Percentiles rank a stretch among this genome's conserved stretches.
Evolutionary conservation across 1,140 invertebrate species (phyloP).

Genomic region (Drosophila melanica): DNA sequence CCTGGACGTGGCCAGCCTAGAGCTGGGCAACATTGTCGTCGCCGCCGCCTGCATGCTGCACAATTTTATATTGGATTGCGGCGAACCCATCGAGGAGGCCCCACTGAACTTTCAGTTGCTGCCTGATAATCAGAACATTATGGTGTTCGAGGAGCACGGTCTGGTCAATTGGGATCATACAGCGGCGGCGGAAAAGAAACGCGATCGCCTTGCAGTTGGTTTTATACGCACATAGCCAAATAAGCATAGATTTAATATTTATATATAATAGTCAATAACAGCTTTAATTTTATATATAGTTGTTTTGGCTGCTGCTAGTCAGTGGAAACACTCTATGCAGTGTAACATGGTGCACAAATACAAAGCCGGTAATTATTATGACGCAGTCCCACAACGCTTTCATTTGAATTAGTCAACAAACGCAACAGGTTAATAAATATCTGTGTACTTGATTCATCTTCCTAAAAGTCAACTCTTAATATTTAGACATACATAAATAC

Average conservation of each 20-base stretch:
- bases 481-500: no score
- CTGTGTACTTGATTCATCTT: no score
- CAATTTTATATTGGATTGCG: slow-evolving; percentile 49
- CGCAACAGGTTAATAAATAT: no score
- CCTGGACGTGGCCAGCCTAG: slow-evolving; percentile 32
- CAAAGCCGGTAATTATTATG: no score
- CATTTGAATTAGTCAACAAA: background rate
- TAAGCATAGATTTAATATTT: background rate
- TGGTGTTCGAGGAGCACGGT: slow-evolving; percentile 36
- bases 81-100: slow-evolving; percentile 34
- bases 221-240: slow-evolving; percentile 17
- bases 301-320: no score
- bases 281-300: no score
- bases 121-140: slow-evolving; percentile 18
- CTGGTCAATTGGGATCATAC: slow-evolving; percentile 27
- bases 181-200: slow-evolving; percentile 43
- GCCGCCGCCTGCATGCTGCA: slow-evolving; percentile 50
- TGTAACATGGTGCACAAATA: no score
- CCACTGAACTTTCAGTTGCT: slow-evolving; percentile 30
- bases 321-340: no score
- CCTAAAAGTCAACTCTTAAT: no score
- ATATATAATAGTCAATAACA: background rate
- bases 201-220: slow-evolving; percentile 21
- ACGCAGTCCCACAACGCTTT: background rate
- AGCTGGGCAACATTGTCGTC: slow-evolving; percentile 30